A percentile compares a stretch with the other conserved stretches of the same genome.
Conservation (phyloP, 2,113 vertebrate genomes). For the Corydoras maculifer region DNA sequence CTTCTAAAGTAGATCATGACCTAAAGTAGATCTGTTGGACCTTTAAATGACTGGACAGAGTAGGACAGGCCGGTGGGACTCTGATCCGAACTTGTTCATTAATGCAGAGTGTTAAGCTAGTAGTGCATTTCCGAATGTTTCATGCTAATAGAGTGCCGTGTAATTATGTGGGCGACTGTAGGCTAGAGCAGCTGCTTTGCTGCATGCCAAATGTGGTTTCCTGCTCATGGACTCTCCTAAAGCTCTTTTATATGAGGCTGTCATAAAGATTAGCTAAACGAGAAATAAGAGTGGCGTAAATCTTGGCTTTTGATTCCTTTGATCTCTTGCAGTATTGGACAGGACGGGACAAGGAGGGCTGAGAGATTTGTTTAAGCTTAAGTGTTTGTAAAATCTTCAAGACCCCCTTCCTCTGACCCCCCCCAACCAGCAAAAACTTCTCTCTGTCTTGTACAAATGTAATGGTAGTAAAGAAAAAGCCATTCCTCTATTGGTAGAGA, state of each 20-base stretch:
- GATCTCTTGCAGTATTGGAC: constrained; percentile 14
- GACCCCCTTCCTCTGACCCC: no score
- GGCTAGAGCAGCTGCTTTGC: constrained; percentile 20
- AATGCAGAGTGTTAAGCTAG: constrained; percentile 28
- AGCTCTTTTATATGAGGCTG: constrained; percentile 29
- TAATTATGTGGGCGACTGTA: constrained; percentile 37
- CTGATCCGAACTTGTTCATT: constrained; percentile 22
- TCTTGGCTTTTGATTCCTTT: constrained; percentile 4
- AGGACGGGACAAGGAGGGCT: neutral
- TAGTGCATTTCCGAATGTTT: constrained; percentile 19
- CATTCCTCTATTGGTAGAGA: neutral
- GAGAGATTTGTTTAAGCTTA: neutral
- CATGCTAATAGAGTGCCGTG: constrained; percentile 9
- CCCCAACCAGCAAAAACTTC: neutral
- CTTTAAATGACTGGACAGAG: neutral
- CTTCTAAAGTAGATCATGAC: neutral
- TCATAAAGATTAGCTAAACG: constrained; percentile 33
- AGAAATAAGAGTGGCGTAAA: constrained; percentile 28
- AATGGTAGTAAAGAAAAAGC: constrained; percentile 29
- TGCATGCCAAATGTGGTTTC: constrained; percentile 35
- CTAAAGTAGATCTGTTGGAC: neutral
- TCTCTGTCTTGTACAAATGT: constrained; percentile 11
- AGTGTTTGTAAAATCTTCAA: constrained; percentile 30
- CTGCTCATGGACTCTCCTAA: constrained; percentile 10
- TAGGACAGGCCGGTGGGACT: constrained; percentile 16